Conservation (phyloP, 2,113 vertebrate species). For the Corvus moneduloides region DNA sequence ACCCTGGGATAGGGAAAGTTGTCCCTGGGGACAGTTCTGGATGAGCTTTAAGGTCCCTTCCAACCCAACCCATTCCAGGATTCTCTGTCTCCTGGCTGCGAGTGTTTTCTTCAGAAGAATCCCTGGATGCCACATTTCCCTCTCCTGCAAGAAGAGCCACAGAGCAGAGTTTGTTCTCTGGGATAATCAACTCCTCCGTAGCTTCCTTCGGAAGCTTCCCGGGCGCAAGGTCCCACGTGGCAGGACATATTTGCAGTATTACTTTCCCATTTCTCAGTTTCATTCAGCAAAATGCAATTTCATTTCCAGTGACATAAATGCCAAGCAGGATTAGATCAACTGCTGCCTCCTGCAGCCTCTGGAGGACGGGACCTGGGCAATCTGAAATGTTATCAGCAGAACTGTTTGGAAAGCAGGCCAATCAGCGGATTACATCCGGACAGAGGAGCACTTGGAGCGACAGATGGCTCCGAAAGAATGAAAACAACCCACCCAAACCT, state of each 20-base stretch:
- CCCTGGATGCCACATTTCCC: neutral
- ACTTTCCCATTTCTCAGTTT: slow-evolving; percentile 43
- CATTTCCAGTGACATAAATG: slow-evolving; percentile 45
- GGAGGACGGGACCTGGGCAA: neutral
- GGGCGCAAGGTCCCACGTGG: neutral
- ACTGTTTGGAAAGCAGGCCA: neutral
- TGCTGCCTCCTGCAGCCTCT: neutral
- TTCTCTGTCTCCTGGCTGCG: neutral
- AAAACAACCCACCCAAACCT: neutral
- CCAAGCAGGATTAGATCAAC: slow-evolving; percentile 47
- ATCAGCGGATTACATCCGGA: neutral
- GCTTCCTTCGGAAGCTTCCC: neutral
- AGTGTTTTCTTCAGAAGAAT: neutral
- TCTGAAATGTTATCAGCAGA: neutral
- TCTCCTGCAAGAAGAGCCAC: neutral
- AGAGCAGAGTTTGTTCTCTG: neutral
- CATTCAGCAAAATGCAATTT: slow-evolving; percentile 47
- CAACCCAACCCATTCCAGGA: neutral
- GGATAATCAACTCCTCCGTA: neutral
- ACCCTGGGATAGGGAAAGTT: neutral
- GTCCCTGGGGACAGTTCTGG: neutral
- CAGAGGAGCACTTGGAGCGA: neutral
- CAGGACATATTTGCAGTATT: neutral
- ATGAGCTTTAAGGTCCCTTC: neutral
- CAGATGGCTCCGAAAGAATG: slow-evolving; percentile 21